These are phyloP conservation scores for Corythornis leucogaster DNA, from an alignment of 2,797 vertebrate genomes.

Conservation along the genomic window DNA sequence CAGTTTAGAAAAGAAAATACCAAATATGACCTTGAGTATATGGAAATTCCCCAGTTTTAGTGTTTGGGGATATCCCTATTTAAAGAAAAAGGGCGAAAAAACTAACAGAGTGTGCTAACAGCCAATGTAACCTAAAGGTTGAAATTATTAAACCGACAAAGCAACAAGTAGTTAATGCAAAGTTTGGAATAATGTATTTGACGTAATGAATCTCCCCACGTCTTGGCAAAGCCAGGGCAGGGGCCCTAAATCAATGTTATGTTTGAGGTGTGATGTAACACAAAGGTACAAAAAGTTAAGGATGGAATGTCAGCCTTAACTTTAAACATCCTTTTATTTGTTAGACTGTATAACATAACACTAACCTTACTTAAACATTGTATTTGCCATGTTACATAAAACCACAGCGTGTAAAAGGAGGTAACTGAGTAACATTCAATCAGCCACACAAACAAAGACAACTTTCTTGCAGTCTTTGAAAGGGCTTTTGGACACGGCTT, in stretches of 20 bases:
- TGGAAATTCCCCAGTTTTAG: neutral
- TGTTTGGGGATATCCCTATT: neutral
- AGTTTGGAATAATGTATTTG: slow-evolving; percentile 6
- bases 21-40: neutral
- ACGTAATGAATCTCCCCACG: slow-evolving; percentile 20
- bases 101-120: slow-evolving; percentile 7
- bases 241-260: slow-evolving; percentile 55
- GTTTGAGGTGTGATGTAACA: slow-evolving; percentile 70
- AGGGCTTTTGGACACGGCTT: slow-evolving; percentile 66
- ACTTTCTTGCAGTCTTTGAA: slow-evolving; percentile 74
- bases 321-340: slow-evolving; percentile 74
- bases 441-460: slow-evolving; percentile 67
- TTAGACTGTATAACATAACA: slow-evolving; percentile 63
- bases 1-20: neutral
- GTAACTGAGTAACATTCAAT: slow-evolving; percentile 59
- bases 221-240: slow-evolving; percentile 5
- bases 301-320: slow-evolving; percentile 68
- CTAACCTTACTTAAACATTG: slow-evolving; percentile 65
- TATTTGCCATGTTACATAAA: slow-evolving; percentile 66
- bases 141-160: slow-evolving; percentile 38
- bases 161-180: neutral
- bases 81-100: neutral
- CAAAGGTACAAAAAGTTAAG: slow-evolving; percentile 69
- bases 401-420: slow-evolving; percentile 45
- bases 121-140: neutral